Evolutionary conservation across 2,888 invertebrate genomes (phyloP), one percentile per base, ranked within the genome.

Genomic region (Odontocolon sp.): DNA sequence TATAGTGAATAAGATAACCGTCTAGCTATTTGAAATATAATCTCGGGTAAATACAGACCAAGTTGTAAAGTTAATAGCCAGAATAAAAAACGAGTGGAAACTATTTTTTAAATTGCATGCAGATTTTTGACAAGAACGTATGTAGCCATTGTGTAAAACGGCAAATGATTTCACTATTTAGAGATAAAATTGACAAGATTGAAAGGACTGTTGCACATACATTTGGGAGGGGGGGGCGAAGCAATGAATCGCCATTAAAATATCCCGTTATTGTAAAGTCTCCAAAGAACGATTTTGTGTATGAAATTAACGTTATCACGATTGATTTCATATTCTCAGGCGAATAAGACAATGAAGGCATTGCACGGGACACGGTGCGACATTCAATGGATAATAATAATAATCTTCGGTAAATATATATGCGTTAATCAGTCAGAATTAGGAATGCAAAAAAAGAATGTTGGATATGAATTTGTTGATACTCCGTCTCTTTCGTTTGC

Each of bases 401-500:
- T 56, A 16, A 57, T 77, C 56, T 72, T 70, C 57, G 66, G 63
- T 50, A 80, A 80, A 81, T 69, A n/a, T n/a, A n/a, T n/a, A 83
- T 83, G 81, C 81, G 83, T 82, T 82, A 83, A 84, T 84, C 81
- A 83, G 78, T 85, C 81, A 84, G 80, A 86, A 83, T 83, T 79
- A 86, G 77, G 80, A 82, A 85, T 84, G 83, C 77, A 84, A 82
- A 77, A 78, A 81, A 80, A 83, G 81, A 70, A 82, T 76, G 77
- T 78, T 74, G 76, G 88, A 82, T 76, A 80, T 77, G 80, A 82
- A 84, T 84, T 81, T 80, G 84, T 82, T 83, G 88, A 89, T 91
- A 92, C 92, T 92, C 92, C 92, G 91, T 92, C 92, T 92, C 92
- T 93, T 92, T 94, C 94, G 83, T 89, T 87, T 89, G 90, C 89